phyloP scores from a whole-genome alignment of 2,888 invertebrate genomes.

The Fragum fragum region DNA sequence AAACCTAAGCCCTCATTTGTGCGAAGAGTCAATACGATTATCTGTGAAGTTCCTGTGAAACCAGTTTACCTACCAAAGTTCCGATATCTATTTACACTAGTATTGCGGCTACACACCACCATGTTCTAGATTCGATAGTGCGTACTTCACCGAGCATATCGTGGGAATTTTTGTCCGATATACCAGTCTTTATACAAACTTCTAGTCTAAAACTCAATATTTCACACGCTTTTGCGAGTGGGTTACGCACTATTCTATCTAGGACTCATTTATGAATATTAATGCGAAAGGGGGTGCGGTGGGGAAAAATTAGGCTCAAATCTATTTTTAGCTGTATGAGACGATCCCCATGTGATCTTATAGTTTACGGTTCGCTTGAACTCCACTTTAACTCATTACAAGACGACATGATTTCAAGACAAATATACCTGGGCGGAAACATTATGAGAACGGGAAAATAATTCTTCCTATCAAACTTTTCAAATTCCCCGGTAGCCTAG shows the following conservation, averaged over 20 bases:
- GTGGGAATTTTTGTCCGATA: slow-evolving; percentile 11
- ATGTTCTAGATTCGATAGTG: slow-evolving; percentile 35
- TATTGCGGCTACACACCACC: background rate
- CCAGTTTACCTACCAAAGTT: background rate
- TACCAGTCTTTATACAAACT: no score
- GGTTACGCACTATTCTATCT: slow-evolving; percentile 32
- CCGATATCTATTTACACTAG: background rate
- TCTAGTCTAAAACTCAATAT: background rate
- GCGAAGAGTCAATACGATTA: background rate
- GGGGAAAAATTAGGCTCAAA: background rate
- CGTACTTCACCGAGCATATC: background rate
- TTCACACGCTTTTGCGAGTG: background rate
- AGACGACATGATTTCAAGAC: no score
- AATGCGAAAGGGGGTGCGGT: background rate
- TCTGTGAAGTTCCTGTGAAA: background rate
- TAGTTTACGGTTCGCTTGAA: background rate
- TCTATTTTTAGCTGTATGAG: slow-evolving; percentile 5
- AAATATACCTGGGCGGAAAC: no score
- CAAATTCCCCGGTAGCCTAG: no score
- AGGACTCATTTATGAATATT: slow-evolving; percentile 26
- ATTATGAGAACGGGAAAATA: no score
- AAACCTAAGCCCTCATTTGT: background rate
- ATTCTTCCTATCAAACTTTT: no score
- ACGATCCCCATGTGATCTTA: background rate
- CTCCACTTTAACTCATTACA: no score